phyloP scores from a whole-genome alignment of 92 coral and sea anemone genomes.

The Phymanthus crucifer region DNA sequence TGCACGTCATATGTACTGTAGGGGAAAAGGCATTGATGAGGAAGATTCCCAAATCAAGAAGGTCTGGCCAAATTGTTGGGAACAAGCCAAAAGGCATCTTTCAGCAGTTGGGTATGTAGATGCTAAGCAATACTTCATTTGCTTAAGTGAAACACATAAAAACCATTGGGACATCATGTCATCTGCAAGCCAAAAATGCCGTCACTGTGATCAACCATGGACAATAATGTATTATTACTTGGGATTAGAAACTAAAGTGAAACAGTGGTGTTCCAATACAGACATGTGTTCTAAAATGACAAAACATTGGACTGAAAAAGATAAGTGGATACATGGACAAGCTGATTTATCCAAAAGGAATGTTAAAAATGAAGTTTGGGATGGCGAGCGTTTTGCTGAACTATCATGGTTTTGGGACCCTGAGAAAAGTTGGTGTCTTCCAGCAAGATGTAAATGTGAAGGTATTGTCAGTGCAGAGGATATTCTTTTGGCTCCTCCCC shows the following conservation, averaged over 20 bases:
- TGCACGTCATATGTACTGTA: no score
- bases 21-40: no score
- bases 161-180: slow-evolving; percentile 71
- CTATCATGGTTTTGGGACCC: slow-evolving; percentile 70
- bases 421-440: slow-evolving; percentile 54
- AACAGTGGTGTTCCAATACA: slow-evolving; percentile 45
- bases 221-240: slow-evolving; percentile 56
- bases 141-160: slow-evolving; percentile 52
- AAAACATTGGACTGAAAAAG: slow-evolving; percentile 67
- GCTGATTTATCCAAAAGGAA: slow-evolving; percentile 5
- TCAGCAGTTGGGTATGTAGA: slow-evolving; percentile 51
- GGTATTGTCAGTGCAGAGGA: slow-evolving; percentile 39
- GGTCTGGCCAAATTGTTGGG: slow-evolving; percentile 59
- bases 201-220: slow-evolving; percentile 55
- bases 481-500: slow-evolving; percentile 36
- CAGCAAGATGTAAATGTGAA: slow-evolving; percentile 71
- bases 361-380: slow-evolving; percentile 56
- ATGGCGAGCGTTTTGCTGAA: slow-evolving; percentile 62
- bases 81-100: slow-evolving; percentile 49
- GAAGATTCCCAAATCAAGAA: slow-evolving; percentile 35
- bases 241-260: slow-evolving; percentile 64
- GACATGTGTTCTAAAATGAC: slow-evolving; percentile 71
- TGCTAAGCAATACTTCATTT: slow-evolving; percentile 60
- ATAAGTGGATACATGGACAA: slow-evolving; percentile 50
- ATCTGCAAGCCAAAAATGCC: slow-evolving; percentile 42